A percentile compares a stretch with the other conserved stretches of the same genome.
phyloP scores from a whole-genome alignment of 2,797 vertebrate species.

The Peromyscus melanophrys region DNA sequence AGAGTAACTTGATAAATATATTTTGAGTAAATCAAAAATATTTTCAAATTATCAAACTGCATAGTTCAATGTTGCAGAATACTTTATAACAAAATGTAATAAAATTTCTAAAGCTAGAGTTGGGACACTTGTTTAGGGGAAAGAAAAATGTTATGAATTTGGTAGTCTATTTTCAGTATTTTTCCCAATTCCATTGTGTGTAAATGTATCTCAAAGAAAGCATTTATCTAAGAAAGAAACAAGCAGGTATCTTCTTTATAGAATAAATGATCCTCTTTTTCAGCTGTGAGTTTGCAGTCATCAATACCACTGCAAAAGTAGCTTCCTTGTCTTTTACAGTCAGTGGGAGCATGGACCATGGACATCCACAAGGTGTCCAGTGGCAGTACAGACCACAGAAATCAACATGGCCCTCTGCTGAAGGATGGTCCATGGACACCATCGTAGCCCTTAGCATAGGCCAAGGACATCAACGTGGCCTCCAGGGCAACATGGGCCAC shows the following conservation, averaged over 20 bases:
- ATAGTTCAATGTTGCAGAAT: constrained; percentile 21
- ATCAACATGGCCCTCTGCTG: neutral
- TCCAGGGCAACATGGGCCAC: neutral
- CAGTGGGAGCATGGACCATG: neutral
- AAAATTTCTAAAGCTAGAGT: constrained; percentile 16
- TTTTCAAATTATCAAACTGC: constrained; percentile 30
- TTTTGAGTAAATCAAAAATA: neutral
- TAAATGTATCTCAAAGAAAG: neutral
- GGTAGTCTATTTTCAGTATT: neutral
- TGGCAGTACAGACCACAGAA: neutral
- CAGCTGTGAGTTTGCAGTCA: neutral
- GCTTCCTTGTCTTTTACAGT: neutral
- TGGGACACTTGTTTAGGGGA: neutral
- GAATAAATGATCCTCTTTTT: neutral
- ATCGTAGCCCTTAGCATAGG: neutral
- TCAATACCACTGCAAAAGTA: neutral
- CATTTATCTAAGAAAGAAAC: neutral
- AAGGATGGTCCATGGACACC: neutral
- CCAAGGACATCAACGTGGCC: neutral
- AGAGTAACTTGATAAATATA: neutral
- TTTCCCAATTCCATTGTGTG: neutral
- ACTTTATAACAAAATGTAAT: neutral
- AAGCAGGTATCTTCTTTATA: neutral
- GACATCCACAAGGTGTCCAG: neutral
- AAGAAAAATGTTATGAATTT: neutral